Percentiles rank a stretch among this genome's conserved stretches.
phyloP scores from a whole-genome alignment of 2,113 vertebrate genomes.

The Mus musculus region GRCm39 chr12:72019001-72019500 shows the following conservation, averaged over 20 bases:
- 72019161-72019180: not conserved
- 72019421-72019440: not conserved
- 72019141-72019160: not conserved
- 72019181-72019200: not conserved
- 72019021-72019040: not conserved
- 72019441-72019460: too few species aligned
- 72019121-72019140: not conserved
- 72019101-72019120: accelerated
- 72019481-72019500: not conserved
- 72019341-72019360: not conserved
- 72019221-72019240: not conserved
- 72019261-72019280: not conserved
- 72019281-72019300: not conserved
- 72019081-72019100: not conserved
- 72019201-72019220: not conserved
- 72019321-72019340: slow-evolving; percentile 39
- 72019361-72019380: not conserved
- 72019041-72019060: not conserved
- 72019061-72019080: not conserved
- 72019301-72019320: slow-evolving; percentile 5
- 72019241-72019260: not conserved
- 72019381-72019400: not conserved
- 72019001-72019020: not conserved
- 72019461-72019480: not conserved
- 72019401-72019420: not conserved